These are phyloP conservation scores for Ophiothrix spiculata DNA, from an alignment of 35 echinoderm and acorn worm genomes.

Conservation along the genomic window DNA sequence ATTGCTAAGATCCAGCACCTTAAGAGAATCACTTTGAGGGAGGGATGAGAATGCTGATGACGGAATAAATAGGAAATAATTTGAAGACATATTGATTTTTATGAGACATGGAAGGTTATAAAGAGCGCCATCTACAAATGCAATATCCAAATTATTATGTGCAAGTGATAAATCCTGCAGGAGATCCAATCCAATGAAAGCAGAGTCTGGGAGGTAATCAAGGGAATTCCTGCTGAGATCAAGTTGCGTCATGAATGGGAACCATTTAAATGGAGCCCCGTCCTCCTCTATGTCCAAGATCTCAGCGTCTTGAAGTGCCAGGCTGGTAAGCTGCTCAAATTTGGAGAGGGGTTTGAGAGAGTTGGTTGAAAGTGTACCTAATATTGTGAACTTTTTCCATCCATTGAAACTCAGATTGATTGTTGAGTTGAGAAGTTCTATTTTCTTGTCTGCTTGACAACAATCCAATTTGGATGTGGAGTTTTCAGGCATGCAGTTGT, in stretches of 20 bases:
- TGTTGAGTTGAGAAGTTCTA: neutral
- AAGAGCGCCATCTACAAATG: neutral
- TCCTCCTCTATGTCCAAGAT: neutral
- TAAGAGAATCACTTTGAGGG: neutral
- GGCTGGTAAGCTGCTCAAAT: neutral
- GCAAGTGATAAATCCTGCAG: neutral
- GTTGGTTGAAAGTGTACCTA: neutral
- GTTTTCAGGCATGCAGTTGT: neutral
- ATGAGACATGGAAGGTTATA: neutral
- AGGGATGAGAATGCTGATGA: neutral
- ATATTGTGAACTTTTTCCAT: neutral
- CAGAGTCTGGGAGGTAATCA: neutral
- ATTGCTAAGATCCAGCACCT: neutral
- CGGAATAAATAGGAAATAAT: neutral
- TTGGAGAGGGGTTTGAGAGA: neutral
- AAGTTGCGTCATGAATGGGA: neutral
- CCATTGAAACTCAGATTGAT: neutral
- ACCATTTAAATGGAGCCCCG: neutral
- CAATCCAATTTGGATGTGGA: neutral
- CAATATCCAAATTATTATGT: neutral
- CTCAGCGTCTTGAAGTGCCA: neutral
- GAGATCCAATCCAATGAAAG: neutral
- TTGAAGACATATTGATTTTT: neutral
- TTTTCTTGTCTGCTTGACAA: neutral
- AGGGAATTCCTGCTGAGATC: neutral